These are phyloP conservation scores for Piaya cayana DNA, from an alignment of 2,113 vertebrate genomes.

Conservation along the genomic window DNA sequence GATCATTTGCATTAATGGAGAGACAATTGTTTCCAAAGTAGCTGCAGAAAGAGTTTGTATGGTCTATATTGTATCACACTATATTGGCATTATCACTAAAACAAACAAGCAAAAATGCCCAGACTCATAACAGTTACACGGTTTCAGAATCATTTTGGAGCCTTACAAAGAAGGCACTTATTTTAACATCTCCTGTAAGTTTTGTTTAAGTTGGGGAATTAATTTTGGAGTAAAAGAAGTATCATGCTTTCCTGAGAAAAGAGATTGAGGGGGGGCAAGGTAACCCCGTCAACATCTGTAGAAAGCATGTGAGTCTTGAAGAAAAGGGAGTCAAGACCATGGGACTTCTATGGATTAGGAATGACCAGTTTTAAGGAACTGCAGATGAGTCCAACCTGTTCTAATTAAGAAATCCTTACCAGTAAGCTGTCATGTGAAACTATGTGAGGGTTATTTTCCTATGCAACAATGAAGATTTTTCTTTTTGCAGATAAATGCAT, in stretches of 20 bases:
- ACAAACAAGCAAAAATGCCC: neutral
- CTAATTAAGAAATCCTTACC: neutral
- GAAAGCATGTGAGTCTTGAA: neutral
- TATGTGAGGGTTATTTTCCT: neutral
- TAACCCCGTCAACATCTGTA: neutral
- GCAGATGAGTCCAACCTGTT: conserved; percentile 3
- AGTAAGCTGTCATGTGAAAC: neutral
- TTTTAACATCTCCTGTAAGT: neutral
- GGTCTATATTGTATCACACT: neutral
- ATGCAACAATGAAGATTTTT: neutral
- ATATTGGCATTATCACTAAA: neutral
- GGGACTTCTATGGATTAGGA: neutral
- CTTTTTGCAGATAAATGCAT: neutral
- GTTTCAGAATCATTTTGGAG: neutral
- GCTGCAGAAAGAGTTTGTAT: neutral
- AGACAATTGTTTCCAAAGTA: conserved; percentile 54
- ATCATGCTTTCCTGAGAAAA: neutral
- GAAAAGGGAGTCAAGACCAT: neutral
- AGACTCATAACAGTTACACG: neutral
- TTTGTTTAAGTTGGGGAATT: neutral
- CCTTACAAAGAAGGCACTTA: neutral
- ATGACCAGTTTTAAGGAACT: neutral
- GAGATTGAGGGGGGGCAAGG: neutral
- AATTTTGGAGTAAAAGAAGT: neutral
- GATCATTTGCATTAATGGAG: conserved; percentile 51